These are phyloP conservation scores for Arctopsyche grandis DNA, from an alignment of 1,140 invertebrate species.

Conservation along the genomic window DNA sequence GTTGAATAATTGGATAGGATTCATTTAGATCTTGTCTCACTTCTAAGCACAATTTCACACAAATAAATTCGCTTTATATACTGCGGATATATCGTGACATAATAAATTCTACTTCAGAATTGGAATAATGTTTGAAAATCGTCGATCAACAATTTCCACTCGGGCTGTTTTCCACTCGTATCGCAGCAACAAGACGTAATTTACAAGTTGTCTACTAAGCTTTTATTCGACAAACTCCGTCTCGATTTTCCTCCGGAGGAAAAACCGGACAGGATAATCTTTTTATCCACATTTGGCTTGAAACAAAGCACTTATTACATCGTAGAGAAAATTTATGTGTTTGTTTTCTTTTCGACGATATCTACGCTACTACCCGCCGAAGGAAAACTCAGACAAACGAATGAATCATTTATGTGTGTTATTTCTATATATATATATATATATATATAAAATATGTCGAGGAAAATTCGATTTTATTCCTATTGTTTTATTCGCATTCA, in stretches of 20 bases:
- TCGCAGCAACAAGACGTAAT: not conserved
- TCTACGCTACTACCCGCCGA: not conserved
- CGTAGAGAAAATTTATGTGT: slow-evolving; percentile 35
- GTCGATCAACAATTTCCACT: not conserved
- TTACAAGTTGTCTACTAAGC: slow-evolving; percentile 35
- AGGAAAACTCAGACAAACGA: not conserved
- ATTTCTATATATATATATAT: not conserved
- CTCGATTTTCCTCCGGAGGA: not conserved
- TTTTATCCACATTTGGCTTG: slow-evolving; percentile 34
- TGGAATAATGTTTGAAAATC: not conserved
- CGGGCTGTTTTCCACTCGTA: not conserved
- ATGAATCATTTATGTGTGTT: slow-evolving; percentile 2
- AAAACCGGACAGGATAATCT: slow-evolving; percentile 33
- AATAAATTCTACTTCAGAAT: too few species aligned
- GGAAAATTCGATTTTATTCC: not conserved
- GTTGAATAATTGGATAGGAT: not conserved
- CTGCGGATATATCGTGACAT: too few species aligned
- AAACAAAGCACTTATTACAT: slow-evolving; percentile 38
- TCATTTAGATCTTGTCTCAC: not conserved
- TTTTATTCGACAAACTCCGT: slow-evolving; percentile 6
- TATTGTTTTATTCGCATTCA: not conserved
- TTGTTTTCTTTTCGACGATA: slow-evolving; percentile 30
- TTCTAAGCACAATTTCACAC: not conserved
- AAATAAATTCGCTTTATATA: too few species aligned
- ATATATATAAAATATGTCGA: too few species aligned